Base-by-base conservation (phyloP, 2,888 invertebrate genomes). In the Tenodera sinensis region DNA sequence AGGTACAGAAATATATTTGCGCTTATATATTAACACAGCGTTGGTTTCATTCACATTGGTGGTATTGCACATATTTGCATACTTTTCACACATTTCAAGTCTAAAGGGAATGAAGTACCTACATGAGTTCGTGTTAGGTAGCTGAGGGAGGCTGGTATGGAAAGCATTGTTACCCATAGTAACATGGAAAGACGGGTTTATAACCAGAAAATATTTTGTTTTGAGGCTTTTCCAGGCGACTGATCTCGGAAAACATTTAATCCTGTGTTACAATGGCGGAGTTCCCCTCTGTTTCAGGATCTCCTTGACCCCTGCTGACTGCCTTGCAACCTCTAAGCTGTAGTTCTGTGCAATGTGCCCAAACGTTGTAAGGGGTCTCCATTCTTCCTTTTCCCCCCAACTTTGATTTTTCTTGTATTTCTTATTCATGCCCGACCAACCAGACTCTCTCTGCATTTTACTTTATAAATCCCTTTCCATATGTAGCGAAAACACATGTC, bases 31-130 rank as follows among this genome's bases (percentile, higher is more conserved):
- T 54, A 54, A 54, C 54, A 54, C 4, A 54, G 15, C 15, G 20
- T 4, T 54, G 15, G 54, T 3, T 12, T 54, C 54, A 54, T 15
- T 14, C 54, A 2, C 54, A 15, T 85, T 27, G 30, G n/a, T 84
- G 28, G 9, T 87, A 87, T 87, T 87, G 87, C 87, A 87, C 87
- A 87, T 83, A n/a, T 82, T 82, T 87, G 82, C 83, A 81, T 81
- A 83, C 8, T 81, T 34, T 82, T 87, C 82, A 34, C 82, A 30
- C 82, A 28, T 84, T 84, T 28, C 28, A 20, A 20, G 71, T n/a
- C 28, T 54, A 86, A 71, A 81, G 25, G 28, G 86, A 81, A 20
- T 86, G 28, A 71, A 86, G 15, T 25, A 20, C 42, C 7, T 54
- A 28, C 54, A 34, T 84, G 20, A 2, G 20, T 54, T 2, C 6